A percentile compares a stretch with the other conserved stretches of the same genome.
Conservation (phyloP, 2,113 vertebrate genomes). For the Eublepharis macularius region DNA sequence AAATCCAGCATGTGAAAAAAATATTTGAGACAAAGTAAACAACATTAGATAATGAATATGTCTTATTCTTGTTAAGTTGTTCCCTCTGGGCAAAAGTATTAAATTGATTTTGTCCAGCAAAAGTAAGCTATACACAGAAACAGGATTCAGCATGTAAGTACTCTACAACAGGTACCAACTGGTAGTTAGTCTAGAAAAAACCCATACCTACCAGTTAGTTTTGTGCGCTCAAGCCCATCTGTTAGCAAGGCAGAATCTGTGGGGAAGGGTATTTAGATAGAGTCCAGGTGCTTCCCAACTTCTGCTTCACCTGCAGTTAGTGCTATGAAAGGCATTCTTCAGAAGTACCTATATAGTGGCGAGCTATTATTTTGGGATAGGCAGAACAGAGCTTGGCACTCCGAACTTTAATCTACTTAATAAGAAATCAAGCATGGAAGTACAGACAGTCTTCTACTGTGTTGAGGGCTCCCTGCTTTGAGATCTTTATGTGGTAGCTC, state of each 20-base stretch:
- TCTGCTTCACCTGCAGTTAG: not conserved
- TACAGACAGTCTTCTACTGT: not conserved
- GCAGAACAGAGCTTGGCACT: not conserved
- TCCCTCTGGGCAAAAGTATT: no score
- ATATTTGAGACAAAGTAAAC: not conserved
- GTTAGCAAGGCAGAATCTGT: not conserved
- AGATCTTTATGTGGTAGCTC: not conserved
- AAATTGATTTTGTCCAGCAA: not conserved
- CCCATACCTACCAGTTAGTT: not conserved
- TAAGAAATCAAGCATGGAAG: not conserved
- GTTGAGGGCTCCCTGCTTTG: not conserved
- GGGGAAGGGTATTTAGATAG: no score
- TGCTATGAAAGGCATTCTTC: not conserved
- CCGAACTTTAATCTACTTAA: not conserved
- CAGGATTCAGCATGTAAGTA: not conserved
- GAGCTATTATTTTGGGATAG: not conserved
- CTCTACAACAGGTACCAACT: not conserved
- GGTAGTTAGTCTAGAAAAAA: not conserved
- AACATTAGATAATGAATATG: not conserved
- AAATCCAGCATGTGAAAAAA: not conserved
- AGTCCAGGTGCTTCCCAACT: not conserved
- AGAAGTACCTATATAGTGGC: not conserved
- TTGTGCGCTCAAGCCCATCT: not conserved
- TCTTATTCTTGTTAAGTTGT: no score
- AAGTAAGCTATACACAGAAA: not conserved